Evolutionary conservation across 2,797 vertebrate genomes (phyloP), one percentile per base, ranked within the genome.

Genomic region (Pseudomugil tenellus): DNA sequence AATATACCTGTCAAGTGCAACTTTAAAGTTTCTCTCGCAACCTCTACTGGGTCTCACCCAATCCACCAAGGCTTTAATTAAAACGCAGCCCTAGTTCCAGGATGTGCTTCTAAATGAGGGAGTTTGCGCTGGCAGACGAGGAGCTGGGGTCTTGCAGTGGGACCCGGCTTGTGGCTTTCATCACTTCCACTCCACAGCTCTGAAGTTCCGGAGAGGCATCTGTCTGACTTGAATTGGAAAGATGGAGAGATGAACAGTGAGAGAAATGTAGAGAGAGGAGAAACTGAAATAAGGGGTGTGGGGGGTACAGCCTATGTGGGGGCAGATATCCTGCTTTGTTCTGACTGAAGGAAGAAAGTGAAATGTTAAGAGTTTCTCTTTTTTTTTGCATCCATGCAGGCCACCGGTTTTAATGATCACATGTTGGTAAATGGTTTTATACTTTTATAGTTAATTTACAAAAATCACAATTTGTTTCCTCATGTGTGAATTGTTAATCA

Each of bases 31-130:
- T 89, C 82, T 79, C 77, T 53, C 78, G 74, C 87, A 90, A 81
- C 85, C 86, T 88, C 89, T 79, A 68, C 87, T 84, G 87, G 87
- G 86, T 86, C 84, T 89, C 78, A 60, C 37, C 79, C 85, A 92
- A 93, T 92, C 74, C 92, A 93, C 92, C 73, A 89, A 92, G 93
- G 92, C 89, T 92, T 94, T 93, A 93, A 94, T 93, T 94, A 94
- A 92, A 92, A 91, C 88, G 91, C 87, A 90, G 90, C 88, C 86
- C 86, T 78, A 86, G 85, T 90, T 93, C 88, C 87, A 88, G 91
- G 87, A 85, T 84, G 90, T 84, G 87, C 78, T 89, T 91, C 84
- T 91, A 91, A 93, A 92, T 92, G 90, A 91, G 92, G 88, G 89
- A 85, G 87, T 87, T 84, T 88, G 88, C 70, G 80, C 89, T 88